Base-by-base conservation (phyloP, 2,888 invertebrate species). In the Allygus modestus region DNA sequence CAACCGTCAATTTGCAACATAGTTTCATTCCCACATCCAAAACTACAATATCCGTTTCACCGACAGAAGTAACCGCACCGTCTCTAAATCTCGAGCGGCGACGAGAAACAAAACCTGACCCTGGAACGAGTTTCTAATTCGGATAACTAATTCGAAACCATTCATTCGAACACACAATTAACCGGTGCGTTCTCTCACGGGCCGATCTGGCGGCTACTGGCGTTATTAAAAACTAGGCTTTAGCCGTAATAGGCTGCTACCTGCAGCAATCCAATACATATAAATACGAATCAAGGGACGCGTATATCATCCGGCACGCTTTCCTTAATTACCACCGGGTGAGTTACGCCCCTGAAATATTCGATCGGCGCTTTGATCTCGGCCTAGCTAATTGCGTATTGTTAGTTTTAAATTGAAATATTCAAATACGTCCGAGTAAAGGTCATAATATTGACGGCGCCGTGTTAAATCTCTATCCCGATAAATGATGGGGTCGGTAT, bases 371-470 rank as follows among this genome's bases (percentile, higher is more conserved):
- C 51, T 54, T 43, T 41, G 77, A 77, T 77, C 77, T 46, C 20
- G 2, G 9, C 26, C 12, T 20, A 12, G 77, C 43, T 77, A 46
- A 77, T 77, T 77, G 46, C 46, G 77, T 41, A 77, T 77, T 77
- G 77, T 77, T 77, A 51, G 77, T 77, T 77, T 73, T 77, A 77
- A 77, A 77, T 77, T 77, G 77, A 77, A 77, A 77, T 77, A 77
- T 77, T 77, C 77, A 77, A 77, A 77, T 77, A 77, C 26, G 46
- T 77, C 77, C 51, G 23, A 41, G 41, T 41, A 77, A 77, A 77
- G 77, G 77, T 77, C 77, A 51, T 46, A 77, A 77, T 77, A 77
- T 43, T 75, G 71, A 71, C 71, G 31, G 71, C 73, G 69, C 61
- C 23, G 69, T 69, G 73, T 77, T 77, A 77, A 77, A 77, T 77